Percentiles rank a stretch among this genome's conserved stretches.
Conservation (phyloP, 2,888 invertebrate genomes). For the Leucophora obtusa region DNA sequence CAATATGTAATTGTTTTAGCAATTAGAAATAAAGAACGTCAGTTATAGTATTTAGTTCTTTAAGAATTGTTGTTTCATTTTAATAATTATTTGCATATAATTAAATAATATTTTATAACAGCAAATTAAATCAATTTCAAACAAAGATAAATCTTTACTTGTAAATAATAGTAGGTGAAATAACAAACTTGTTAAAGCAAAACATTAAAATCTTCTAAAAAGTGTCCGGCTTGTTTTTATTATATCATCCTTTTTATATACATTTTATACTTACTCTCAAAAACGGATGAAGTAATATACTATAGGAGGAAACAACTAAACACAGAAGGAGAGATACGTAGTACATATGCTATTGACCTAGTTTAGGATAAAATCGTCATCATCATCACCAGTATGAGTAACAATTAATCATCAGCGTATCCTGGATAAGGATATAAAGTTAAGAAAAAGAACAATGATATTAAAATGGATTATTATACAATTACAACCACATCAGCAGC, state of each 20-base stretch:
- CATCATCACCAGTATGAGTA: background rate
- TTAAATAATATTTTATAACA: slow-evolving; percentile 49
- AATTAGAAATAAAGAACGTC: slow-evolving; percentile 36
- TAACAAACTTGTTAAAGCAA: background rate
- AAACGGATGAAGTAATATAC: slow-evolving; percentile 43
- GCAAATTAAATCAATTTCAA: slow-evolving; percentile 1
- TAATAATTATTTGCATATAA: slow-evolving; percentile 34
- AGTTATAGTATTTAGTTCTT: slow-evolving; percentile 64
- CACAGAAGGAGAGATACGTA: slow-evolving; percentile 7
- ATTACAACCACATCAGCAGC: slow-evolving; percentile 3
- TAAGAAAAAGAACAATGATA: background rate
- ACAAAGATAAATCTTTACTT: background rate
- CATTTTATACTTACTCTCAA: background rate
- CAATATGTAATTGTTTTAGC: slow-evolving; percentile 16
- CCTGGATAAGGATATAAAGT: background rate
- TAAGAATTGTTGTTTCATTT: slow-evolving; percentile 54
- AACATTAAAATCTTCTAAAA: background rate
- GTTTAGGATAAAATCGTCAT: slow-evolving; percentile 13
- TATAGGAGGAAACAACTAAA: background rate
- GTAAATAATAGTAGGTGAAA: background rate
- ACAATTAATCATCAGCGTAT: background rate
- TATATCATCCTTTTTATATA: slow-evolving; percentile 37
- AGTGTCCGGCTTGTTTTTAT: slow-evolving; percentile 43
- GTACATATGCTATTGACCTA: slow-evolving; percentile 32
- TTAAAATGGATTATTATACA: slow-evolving; percentile 28